Evolutionary conservation across 2,797 vertebrate genomes (phyloP), one percentile per base, ranked within the genome.

Genomic region (Garrulus glandarius): DNA sequence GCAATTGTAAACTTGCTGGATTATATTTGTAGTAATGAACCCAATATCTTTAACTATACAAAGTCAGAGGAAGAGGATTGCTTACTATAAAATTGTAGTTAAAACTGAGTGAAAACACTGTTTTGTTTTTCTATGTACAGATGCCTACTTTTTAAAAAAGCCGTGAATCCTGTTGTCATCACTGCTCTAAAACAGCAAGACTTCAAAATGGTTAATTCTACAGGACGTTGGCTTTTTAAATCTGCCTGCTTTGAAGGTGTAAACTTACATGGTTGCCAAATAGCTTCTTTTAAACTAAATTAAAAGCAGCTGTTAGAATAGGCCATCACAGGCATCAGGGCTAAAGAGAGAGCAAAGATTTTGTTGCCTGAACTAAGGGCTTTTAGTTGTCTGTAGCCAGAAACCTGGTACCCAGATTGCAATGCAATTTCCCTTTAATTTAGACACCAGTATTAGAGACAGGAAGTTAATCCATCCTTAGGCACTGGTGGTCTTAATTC

Each of bases 391-490:
- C 97, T 96, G 94, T 96, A 98, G 96, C 89, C 90, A 96, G 93
- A 96, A 97, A 96, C 97, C 97, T 97, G 95, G 91, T 94, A 84
- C 95, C 96, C 97, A 98, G 98, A 98, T 98, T 98, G 96, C 97
- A 72, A 83, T 97, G 97, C 97, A 98, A 98, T 98, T 98, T 98
- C 96, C 95, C 98, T 98, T 98, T 98, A 98, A 98, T 98, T 98
- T 97, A 95, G 96, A 94, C 82, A 92, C 97, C 95, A 97, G 95
- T 94, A 91, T 98, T 96, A 88, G 96, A 98, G 98, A 97, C 98
- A 98, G 98, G 98, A 99, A 98, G 98, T 98, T 91, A 96, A 98
- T 98, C 92, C 94, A 98, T 98, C 96, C 95, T 97, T 95, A 97
- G 98, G 98, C 97, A 98, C 96, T 98, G 98, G 97, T 96, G 97